Percentiles rank a stretch among this genome's conserved stretches.
Evolutionary conservation across 2,113 vertebrate species (phyloP).

Genomic region (Excalfactoria chinensis): DNA sequence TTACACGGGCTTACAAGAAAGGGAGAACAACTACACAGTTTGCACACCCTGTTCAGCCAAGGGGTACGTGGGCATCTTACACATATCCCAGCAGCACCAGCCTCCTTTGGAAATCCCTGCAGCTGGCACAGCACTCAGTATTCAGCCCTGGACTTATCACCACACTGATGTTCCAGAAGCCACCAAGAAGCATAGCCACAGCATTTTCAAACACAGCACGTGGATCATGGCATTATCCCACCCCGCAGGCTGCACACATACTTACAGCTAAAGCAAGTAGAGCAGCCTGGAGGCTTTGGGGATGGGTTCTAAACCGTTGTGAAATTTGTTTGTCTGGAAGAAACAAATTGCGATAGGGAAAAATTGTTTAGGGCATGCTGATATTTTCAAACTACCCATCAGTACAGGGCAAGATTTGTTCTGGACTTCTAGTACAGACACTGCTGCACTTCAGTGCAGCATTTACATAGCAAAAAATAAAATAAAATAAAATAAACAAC

Average conservation of each 20-base stretch:
- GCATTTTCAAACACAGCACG: neutral
- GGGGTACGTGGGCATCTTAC: neutral
- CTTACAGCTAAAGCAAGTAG: neutral
- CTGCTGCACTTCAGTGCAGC: neutral
- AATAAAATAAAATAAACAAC: neutral
- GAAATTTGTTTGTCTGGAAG: neutral
- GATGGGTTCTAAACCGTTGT: neutral
- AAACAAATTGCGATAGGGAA: neutral
- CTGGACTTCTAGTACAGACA: fast-evolving
- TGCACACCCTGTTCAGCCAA: neutral
- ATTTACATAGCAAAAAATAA: neutral
- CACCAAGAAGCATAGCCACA: neutral
- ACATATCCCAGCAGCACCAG: fast-evolving
- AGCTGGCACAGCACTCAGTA: neutral
- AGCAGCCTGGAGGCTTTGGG: neutral
- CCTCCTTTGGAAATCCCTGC: neutral
- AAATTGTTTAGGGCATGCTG: neutral
- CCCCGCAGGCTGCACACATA: fast-evolving
- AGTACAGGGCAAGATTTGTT: neutral
- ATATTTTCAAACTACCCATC: neutral
- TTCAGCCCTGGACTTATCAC: fast-evolving
- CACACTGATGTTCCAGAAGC: fast-evolving
- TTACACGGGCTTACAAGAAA: neutral
- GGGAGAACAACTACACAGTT: fast-evolving
- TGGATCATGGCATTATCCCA: fast-evolving